phyloP scores from a whole-genome alignment of 2,113 vertebrate species.

The Nothocercus nigrocapillus region DNA sequence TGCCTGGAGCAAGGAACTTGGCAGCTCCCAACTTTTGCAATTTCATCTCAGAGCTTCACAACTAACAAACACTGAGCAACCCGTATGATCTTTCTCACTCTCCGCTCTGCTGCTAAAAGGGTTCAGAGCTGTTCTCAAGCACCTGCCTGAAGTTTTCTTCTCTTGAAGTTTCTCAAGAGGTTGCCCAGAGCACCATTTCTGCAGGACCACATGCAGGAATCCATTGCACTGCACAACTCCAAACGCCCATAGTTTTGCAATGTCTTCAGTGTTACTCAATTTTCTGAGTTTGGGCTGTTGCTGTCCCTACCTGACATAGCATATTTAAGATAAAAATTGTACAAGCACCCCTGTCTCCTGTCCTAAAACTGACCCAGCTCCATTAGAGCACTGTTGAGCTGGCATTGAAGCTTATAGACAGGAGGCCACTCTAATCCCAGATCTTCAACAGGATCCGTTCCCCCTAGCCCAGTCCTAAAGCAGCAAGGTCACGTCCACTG shows the following conservation, averaged over 20 bases:
- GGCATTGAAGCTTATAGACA: neutral
- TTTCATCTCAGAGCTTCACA: rapidly evolving
- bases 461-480: neutral
- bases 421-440: neutral
- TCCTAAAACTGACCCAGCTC: neutral
- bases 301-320: neutral
- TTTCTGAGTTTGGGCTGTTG: neutral
- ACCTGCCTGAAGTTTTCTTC: neutral
- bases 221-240: neutral
- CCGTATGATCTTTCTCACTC: neutral
- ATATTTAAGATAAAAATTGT: neutral
- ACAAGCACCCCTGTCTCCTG: neutral
- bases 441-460: neutral
- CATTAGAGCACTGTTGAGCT: neutral
- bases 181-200: neutral
- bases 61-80: neutral
- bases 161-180: neutral
- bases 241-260: neutral
- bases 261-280: too few species aligned
- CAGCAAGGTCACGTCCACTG: neutral
- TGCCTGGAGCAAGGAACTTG: neutral
- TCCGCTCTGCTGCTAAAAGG: neutral
- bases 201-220: neutral
- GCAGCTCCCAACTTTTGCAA: neutral
- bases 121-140: neutral